Evolutionary conservation across 2,113 vertebrate species (phyloP).

Genomic region (Mohoua ochrocephala): DNA sequence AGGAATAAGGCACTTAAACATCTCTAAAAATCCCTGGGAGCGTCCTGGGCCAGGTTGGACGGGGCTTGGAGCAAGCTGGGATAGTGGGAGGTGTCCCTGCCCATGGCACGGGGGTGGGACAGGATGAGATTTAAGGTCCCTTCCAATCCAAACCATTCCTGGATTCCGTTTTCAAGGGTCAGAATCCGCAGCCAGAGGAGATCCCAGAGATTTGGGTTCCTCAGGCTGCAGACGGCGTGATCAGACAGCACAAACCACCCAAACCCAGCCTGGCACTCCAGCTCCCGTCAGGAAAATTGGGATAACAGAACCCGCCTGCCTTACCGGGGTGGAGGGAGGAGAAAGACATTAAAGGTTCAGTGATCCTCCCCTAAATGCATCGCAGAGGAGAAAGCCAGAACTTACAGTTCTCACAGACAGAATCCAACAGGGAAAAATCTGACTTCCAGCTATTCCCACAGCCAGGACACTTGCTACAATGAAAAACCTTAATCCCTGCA

Average conservation of each 20-base stretch:
- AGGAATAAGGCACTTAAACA: not conserved
- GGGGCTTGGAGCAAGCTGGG: not conserved
- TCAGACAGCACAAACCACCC: not conserved
- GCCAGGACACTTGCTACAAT: not conserved
- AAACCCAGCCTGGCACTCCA: not conserved
- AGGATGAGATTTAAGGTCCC: not conserved
- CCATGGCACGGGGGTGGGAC: not conserved
- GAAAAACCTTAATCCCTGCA: not conserved
- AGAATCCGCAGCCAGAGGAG: not conserved
- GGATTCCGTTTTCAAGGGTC: not conserved
- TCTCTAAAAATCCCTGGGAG: not conserved
- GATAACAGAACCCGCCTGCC: not conserved
- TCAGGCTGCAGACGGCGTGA: not conserved
- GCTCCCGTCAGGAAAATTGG: not conserved
- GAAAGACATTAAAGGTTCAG: not conserved
- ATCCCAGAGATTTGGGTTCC: not conserved
- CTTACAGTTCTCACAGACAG: not conserved
- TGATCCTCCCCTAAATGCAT: not conserved
- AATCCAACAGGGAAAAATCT: not conserved
- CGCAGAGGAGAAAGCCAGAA: not conserved
- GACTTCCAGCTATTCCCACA: not conserved
- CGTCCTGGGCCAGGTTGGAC: not conserved
- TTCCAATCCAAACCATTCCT: not conserved
- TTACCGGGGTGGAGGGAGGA: not conserved
- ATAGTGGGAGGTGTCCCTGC: not conserved